phyloP scores from a whole-genome alignment of 2,797 vertebrate species.

The Lemur catta region DNA sequence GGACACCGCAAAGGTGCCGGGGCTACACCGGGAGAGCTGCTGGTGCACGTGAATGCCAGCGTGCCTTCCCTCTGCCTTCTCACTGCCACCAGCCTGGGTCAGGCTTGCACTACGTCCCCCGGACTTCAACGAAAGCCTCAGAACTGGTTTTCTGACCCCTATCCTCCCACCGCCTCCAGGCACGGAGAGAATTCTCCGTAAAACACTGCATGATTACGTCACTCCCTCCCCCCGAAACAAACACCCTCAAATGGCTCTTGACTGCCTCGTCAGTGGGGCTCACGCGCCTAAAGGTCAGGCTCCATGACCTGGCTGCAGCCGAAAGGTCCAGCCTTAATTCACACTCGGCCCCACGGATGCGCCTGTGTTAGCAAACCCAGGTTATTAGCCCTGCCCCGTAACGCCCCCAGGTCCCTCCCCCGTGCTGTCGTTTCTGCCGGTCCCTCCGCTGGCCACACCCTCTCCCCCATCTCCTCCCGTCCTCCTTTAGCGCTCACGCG shows the following conservation, averaged over 20 bases:
- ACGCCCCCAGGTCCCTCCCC: too few species aligned
- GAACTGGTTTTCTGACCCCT: background rate
- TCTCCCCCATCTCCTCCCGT: background rate
- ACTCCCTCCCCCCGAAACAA: too few species aligned
- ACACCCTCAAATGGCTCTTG: background rate
- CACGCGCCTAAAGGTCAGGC: background rate
- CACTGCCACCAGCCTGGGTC: background rate
- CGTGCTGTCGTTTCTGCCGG: background rate
- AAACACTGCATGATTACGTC: background rate
- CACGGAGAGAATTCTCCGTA: background rate
- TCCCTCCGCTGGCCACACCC: background rate
- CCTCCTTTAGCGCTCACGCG: background rate
- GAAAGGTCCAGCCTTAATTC: background rate
- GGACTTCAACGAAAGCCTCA: background rate
- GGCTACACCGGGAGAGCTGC: background rate
- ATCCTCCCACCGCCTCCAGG: background rate
- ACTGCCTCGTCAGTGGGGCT: background rate
- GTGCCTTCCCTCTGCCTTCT: background rate
- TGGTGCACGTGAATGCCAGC: background rate
- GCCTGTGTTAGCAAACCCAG: background rate
- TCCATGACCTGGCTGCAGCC: background rate
- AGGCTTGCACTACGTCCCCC: background rate
- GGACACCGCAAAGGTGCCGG: background rate
- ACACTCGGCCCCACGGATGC: background rate
- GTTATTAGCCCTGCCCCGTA: background rate